Conservation (phyloP, 2,797 vertebrate species). For the Cuniculus paca region DNA sequence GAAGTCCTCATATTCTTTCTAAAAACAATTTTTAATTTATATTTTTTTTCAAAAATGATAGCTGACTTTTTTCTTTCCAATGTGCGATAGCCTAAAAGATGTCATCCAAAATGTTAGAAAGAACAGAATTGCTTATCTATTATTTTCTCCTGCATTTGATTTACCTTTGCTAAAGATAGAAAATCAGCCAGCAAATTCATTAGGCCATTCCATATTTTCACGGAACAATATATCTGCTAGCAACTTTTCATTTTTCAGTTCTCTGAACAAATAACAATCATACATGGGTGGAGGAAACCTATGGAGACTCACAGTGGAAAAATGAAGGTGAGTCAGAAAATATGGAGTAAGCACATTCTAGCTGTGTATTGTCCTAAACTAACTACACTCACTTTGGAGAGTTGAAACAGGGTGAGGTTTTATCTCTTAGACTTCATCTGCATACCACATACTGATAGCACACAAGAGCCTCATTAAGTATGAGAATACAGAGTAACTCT, state of each 20-base stretch:
- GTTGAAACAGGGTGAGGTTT: background rate
- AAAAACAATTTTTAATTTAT: slow-evolving; percentile 66
- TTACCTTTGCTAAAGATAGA: slow-evolving; percentile 60
- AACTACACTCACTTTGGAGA: background rate
- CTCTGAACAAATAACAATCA: slow-evolving; percentile 54
- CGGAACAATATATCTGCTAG: slow-evolving; percentile 33
- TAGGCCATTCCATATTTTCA: slow-evolving; percentile 32
- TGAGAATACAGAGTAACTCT: slow-evolving; percentile 57
- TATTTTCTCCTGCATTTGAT: slow-evolving; percentile 56
- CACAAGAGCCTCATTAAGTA: slow-evolving; percentile 40
- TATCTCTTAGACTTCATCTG: slow-evolving; percentile 30
- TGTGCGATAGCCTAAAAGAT: slow-evolving; percentile 51
- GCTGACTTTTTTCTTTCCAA: slow-evolving; percentile 66
- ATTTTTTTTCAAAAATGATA: slow-evolving; percentile 60
- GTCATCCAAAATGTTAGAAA: slow-evolving; percentile 60
- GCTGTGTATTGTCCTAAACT: background rate
- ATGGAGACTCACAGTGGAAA: slow-evolving; percentile 1
- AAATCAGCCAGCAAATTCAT: slow-evolving; percentile 43
- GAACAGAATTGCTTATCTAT: slow-evolving; percentile 55
- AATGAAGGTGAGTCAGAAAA: slow-evolving; percentile 32
- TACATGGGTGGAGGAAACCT: background rate
- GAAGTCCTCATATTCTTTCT: slow-evolving; percentile 52
- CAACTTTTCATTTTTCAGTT: slow-evolving; percentile 35
- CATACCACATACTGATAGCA: slow-evolving; percentile 21
- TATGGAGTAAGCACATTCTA: background rate